A percentile compares a stretch with the other conserved stretches of the same genome.
phyloP scores from a whole-genome alignment of 2,888 invertebrate species.

The Lasioglossum figueresi region DNA sequence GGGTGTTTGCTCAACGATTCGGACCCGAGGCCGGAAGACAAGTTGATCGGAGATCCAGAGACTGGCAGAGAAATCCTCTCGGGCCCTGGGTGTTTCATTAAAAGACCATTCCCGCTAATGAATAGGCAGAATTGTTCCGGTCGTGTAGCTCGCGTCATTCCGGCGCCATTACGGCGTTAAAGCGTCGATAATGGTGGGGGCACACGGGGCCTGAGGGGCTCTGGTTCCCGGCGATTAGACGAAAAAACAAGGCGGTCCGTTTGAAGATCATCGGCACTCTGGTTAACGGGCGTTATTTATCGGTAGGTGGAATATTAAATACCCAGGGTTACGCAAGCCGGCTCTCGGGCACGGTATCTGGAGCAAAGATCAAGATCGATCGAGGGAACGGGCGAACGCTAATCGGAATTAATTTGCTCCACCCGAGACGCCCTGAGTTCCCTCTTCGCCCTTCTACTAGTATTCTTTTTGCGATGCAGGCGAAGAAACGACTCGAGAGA shows the following conservation, averaged over 20 bases:
- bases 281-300: constrained; percentile 74
- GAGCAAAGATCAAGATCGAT: constrained; percentile 62
- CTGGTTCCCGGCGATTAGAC: constrained; percentile 48
- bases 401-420: constrained; percentile 56
- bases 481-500: constrained; percentile 7
- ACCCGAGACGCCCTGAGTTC: constrained; percentile 5
- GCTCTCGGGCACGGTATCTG: constrained; percentile 40
- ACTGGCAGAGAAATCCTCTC: constrained; percentile 21
- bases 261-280: constrained; percentile 66
- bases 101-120: constrained; percentile 42
- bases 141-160: constrained; percentile 36
- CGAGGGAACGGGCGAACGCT: constrained; percentile 41
- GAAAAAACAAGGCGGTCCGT: constrained; percentile 64
- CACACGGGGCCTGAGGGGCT: constrained; percentile 11
- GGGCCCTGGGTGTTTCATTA: constrained; percentile 18
- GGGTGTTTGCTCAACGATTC: background rate
- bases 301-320: constrained; percentile 72
- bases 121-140: constrained; percentile 44
- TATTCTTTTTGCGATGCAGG: constrained; percentile 13
- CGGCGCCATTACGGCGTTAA: constrained; percentile 47
- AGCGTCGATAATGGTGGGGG: constrained; percentile 60
- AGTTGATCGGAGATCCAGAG: background rate
- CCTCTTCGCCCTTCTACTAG: background rate
- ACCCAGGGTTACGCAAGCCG: constrained; percentile 59
- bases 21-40: background rate